Evolutionary conservation across 2,113 vertebrate genomes (phyloP).

Genomic region (Vulpes vulpes): DNA sequence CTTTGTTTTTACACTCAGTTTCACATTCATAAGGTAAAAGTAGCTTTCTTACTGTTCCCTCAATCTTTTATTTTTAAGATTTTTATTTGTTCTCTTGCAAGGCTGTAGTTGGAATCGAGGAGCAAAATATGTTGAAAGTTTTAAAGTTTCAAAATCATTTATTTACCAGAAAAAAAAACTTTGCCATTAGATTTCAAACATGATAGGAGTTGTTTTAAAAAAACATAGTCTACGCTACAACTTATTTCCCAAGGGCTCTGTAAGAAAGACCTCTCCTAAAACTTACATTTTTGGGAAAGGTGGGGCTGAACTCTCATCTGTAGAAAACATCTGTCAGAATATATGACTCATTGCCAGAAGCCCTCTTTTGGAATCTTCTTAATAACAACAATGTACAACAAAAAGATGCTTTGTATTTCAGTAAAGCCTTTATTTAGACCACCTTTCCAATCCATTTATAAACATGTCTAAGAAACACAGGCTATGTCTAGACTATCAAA

Average conservation of each 20-base stretch:
- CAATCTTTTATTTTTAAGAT: not conserved
- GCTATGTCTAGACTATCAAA: conserved; percentile 78
- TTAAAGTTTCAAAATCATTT: conserved; percentile 58
- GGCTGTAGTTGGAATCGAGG: not conserved
- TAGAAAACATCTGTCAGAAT: conserved; percentile 83
- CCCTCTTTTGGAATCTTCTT: conserved; percentile 72
- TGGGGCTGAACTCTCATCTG: conserved; percentile 76
- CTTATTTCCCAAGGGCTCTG: conserved; percentile 72
- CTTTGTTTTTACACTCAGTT: conserved; percentile 11
- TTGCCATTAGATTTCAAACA: conserved; percentile 73
- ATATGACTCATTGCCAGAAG: conserved; percentile 80
- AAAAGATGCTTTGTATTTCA: conserved; percentile 79
- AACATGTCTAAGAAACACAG: conserved; percentile 79
- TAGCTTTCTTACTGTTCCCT: not conserved
- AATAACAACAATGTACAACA: conserved; percentile 73
- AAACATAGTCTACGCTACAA: conserved; percentile 49
- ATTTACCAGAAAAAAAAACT: conserved; percentile 69
- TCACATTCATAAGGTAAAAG: not conserved
- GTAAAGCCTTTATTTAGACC: conserved; percentile 76
- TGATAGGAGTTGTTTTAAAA: conserved; percentile 71
- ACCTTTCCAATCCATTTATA: conserved; percentile 76
- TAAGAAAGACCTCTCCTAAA: conserved; percentile 73
- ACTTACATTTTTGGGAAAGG: conserved; percentile 76
- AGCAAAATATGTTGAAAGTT: conserved; percentile 27
- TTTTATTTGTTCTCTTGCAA: not conserved